Conservation (phyloP, 2,888 invertebrate species). For the Drosophila rubida region DNA sequence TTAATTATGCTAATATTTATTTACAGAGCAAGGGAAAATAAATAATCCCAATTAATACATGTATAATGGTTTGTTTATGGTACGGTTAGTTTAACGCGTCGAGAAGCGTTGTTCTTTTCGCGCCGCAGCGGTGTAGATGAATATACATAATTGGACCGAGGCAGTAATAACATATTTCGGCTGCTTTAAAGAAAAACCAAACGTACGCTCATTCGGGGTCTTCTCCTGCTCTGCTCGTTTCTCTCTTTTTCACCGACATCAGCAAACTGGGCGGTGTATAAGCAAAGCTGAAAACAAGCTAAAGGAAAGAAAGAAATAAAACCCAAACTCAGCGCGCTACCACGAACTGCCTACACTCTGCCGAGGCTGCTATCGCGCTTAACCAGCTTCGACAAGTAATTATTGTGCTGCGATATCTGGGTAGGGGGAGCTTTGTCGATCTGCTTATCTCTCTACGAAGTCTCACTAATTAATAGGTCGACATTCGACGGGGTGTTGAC, state of each 20-base stretch:
- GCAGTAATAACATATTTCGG: conserved; percentile 70
- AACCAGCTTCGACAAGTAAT: background rate
- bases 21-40: conserved; percentile 35
- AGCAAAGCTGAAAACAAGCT: conserved; percentile 58
- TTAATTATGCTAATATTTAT: conserved; percentile 35
- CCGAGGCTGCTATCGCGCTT: background rate
- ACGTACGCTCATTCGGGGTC: conserved; percentile 47
- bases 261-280: conserved; percentile 50
- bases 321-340: background rate
- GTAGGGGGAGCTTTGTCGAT: background rate
- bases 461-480: background rate
- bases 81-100: conserved; percentile 48
- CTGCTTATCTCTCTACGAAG: background rate
- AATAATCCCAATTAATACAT: conserved; percentile 46
- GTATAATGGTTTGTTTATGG: conserved; percentile 63
- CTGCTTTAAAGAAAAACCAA: conserved; percentile 56
- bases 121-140: conserved; percentile 69
- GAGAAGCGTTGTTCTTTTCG: conserved; percentile 44
- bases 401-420: background rate
- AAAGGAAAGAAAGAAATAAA: conserved; percentile 38
- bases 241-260: conserved; percentile 40
- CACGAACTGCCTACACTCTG: conserved; percentile 35
- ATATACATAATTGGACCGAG: conserved; percentile 74
- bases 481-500: background rate
- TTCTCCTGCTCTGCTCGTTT: conserved; percentile 19